Base-by-base conservation (phyloP, 1,140 invertebrate species). In the Stenopsyche tienmushanensis region DNA sequence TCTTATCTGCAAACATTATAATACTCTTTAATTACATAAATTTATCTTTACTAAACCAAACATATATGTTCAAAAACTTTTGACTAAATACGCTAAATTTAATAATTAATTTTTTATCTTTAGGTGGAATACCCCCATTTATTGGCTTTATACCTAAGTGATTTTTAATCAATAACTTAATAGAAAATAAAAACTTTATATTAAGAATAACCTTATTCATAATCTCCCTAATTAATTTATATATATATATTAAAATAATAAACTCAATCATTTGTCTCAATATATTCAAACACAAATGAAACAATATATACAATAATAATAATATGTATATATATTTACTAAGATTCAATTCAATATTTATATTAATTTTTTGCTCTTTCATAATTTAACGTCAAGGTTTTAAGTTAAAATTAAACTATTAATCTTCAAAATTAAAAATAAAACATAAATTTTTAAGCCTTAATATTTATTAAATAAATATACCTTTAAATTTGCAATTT, bases 381-480 rank as follows among this genome's bases (percentile, higher is more conserved):
- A 9, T 49, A 23, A 41, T 34, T 26, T 39, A 52, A 15, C 9
- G 23, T 72, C 71, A 81, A 82, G 75, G 75, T 75, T 82, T 83
- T 82, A 82, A 82, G 78, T 82, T 39, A 82, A 80, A 71, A 57
- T 23, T 64, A 83, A 83, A 82, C 79, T 82, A 80, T 78, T 78
- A 81, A 72, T 80, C 78, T 83, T 83, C 82, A 84, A 83, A 83
- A 79, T 79, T 83, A 73, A 78, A 72, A 75, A 79, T 79, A 80
- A 75, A 76, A 76, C 79, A 71, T 71, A 72, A 71, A 52, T 71
- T 72, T 77, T 75, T 80, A 80, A 81, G 74, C 76, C 74, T 78
- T 80, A 76, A 73, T 73, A 76, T 73, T 69, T 54, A 2, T 13
- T 34, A 73, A 68, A 41, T 72, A 62, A 70, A 64, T 76, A 79